Evolutionary conservation across 2,888 invertebrate genomes (phyloP).

Genomic region (Heliconius cydno): DNA sequence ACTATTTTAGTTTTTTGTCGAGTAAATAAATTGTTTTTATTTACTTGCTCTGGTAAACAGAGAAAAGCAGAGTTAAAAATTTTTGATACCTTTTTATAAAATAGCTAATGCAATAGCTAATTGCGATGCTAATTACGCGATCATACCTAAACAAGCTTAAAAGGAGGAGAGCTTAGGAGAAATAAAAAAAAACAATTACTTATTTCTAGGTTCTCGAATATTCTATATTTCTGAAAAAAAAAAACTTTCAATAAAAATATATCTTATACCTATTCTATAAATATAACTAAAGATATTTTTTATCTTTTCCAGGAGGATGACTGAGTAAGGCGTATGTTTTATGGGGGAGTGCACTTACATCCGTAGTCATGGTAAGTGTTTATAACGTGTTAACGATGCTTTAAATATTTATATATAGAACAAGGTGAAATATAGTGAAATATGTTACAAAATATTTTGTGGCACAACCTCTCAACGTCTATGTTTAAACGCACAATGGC

Average conservation of each 20-base stretch:
- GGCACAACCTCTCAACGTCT: background rate
- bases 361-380: conserved; percentile 70
- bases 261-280: background rate
- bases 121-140: no score
- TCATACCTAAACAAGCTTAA: no score
- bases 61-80: no score
- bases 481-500: background rate
- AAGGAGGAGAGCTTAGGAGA: no score
- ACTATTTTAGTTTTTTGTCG: background rate
- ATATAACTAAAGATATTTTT: conserved; percentile 14
- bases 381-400: conserved; percentile 54
- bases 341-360: conserved; percentile 72
- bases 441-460: conserved; percentile 5
- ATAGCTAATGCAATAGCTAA: no score
- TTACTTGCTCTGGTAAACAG: background rate
- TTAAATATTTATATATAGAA: conserved; percentile 28
- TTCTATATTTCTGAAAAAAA: no score
- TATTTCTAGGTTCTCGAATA: no score
- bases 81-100: no score
- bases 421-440: conserved; percentile 16
- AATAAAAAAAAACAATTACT: no score
- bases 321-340: conserved; percentile 68
- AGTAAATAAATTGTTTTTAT: background rate
- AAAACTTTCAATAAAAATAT: background rate
- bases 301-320: conserved; percentile 47